Conservation (phyloP, 2,888 invertebrate genomes). For the Pammene fasciana region DNA sequence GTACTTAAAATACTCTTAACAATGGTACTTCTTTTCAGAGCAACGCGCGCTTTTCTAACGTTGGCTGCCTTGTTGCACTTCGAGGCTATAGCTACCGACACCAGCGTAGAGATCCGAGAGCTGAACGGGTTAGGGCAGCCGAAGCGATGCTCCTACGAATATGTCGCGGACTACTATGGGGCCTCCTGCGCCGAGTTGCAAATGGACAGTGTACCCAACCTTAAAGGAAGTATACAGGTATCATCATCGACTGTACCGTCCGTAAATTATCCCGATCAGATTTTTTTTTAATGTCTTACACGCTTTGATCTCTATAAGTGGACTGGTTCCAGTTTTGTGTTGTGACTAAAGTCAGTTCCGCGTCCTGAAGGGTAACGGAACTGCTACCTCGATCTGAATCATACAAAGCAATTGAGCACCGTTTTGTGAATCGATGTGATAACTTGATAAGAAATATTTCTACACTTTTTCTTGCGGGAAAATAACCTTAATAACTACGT, state of each 20-base stretch:
- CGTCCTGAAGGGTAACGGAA: too few relatives aligned
- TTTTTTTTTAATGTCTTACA: too few relatives aligned
- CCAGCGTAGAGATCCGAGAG: slow-evolving; percentile 69
- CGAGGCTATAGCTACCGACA: slow-evolving; percentile 52
- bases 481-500: too few relatives aligned
- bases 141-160: slow-evolving; percentile 78
- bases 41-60: slow-evolving; percentile 50
- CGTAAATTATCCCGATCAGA: too few relatives aligned
- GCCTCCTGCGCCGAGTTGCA: slow-evolving; percentile 80
- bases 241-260: neutral
- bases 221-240: slow-evolving; percentile 83
- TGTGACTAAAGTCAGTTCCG: too few relatives aligned
- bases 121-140: slow-evolving; percentile 60
- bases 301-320: too few relatives aligned
- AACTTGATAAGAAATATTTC: too few relatives aligned
- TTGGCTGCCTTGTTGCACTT: slow-evolving; percentile 51
- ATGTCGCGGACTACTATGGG: slow-evolving; percentile 80
- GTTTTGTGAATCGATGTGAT: too few relatives aligned
- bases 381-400: too few relatives aligned
- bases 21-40: slow-evolving; percentile 54
- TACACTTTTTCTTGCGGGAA: too few relatives aligned
- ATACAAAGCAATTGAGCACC: too few relatives aligned
- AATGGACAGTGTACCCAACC: slow-evolving; percentile 74
- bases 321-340: too few relatives aligned
- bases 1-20: neutral